Conservation (phyloP, 2,797 vertebrate genomes). For the Myripristis murdjan region DNA sequence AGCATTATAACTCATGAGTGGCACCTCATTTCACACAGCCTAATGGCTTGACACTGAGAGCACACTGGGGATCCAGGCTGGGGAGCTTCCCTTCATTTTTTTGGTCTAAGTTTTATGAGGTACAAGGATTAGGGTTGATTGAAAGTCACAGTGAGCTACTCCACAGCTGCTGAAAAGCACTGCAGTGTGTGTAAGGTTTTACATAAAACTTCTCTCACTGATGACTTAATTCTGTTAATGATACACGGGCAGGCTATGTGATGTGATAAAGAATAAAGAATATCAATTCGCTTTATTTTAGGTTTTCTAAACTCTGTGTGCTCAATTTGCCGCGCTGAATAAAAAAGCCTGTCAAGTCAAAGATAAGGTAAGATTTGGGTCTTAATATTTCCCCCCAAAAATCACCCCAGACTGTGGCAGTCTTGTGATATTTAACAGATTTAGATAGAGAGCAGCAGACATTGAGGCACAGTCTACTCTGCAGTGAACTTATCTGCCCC, state of each 20-base stretch:
- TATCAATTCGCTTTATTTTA: conserved; percentile 36
- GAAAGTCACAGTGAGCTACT: conserved; percentile 69
- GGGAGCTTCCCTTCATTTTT: conserved; percentile 76
- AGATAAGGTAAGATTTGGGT: conserved; percentile 65
- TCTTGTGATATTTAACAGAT: conserved; percentile 81
- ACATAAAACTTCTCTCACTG: conserved; percentile 46
- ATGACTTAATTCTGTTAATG: conserved; percentile 66
- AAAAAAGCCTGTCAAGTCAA: conserved; percentile 65
- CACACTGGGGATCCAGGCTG: conserved; percentile 81
- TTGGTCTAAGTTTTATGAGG: conserved; percentile 77
- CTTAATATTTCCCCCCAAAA: conserved; percentile 46
- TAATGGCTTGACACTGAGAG: conserved; percentile 90
- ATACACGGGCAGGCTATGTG: conserved; percentile 26
- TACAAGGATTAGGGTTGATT: conserved; percentile 79
- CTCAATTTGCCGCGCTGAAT: conserved; percentile 48
- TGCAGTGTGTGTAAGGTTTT: conserved; percentile 36
- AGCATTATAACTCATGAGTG: conserved; percentile 89
- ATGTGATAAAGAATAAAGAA: no score
- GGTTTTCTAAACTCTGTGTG: conserved; percentile 38
- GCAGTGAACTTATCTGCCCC: conserved; percentile 82
- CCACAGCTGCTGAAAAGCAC: conserved; percentile 30
- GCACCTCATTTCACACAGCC: conserved; percentile 91
- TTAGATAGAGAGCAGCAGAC: conserved; percentile 73
- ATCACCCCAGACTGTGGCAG: conserved; percentile 41
- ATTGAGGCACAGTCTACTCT: conserved; percentile 66